Base-by-base conservation (phyloP, 2,888 invertebrate species). In the Mycalesis mineus region DNA sequence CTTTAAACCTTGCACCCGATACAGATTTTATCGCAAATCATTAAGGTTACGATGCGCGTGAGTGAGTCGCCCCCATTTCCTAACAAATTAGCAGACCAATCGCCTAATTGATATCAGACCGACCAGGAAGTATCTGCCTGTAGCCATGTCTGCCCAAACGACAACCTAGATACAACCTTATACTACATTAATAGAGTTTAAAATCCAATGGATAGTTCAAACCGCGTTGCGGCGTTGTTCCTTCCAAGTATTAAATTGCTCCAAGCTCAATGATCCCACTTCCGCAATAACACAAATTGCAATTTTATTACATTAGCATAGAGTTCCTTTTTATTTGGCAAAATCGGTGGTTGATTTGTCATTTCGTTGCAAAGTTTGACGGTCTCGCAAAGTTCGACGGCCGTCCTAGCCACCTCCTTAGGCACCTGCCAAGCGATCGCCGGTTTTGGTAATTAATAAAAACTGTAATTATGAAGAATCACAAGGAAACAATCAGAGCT, bases 231-330 rank as follows among this genome's bases (percentile, higher is more conserved):
- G 74, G 61, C 76, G 60, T 78, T 80, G 69, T 60, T 62, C 61
- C 68, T 68, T 60, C 64, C 66, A 64, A 69, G 75, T 68, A 72
- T 75, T 72, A 79, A 83, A 81, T 81, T 79, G 81, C 82, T 80
- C 74, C 75, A 79, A 87, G 88, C 88, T 80, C 87, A 88, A 81
- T 86, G 88, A 83, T 88, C 88, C 81, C 85, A 73, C 80, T 78
- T 80, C 74, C 73, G 75, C 68, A 65, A 69, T 61, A 58, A 55
- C 55, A 33, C 61, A 28, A 81, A 65, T 69, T 58, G 68, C 58
- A 61, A 66, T 74, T 73, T 66, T 80, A 73, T 61, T 0, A 6
- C 11, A 36, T 49, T 1, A 7, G 0, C 0, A 51, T 78, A 78
- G 65, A 69, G 72, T 70, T 62, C n/a, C 68, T 54, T 67, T 69